These are phyloP conservation scores for Eulemur rubriventer DNA, from an alignment of 2,797 vertebrate species.

Conservation along the genomic window DNA sequence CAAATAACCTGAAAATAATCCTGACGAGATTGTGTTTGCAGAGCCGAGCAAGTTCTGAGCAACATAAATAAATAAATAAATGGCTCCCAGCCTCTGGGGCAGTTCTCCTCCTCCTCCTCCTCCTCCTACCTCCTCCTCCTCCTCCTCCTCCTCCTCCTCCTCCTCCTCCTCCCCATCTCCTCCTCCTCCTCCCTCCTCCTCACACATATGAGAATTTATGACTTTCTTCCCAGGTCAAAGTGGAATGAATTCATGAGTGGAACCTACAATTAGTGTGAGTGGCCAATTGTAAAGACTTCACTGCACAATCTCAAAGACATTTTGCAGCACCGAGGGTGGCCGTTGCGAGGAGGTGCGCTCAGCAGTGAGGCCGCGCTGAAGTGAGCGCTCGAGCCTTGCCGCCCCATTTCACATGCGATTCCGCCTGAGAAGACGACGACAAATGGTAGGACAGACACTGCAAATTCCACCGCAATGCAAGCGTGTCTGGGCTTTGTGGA, in stretches of 20 bases:
- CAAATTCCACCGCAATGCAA: fast-evolving
- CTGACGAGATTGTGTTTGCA: constrained; percentile 67
- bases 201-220: neutral
- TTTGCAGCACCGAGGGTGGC: neutral
- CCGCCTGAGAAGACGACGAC: neutral
- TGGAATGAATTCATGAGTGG: neutral
- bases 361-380: neutral
- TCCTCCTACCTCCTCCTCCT: no score
- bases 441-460: neutral
- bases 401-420: neutral
- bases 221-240: constrained; percentile 55
- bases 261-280: constrained; percentile 43
- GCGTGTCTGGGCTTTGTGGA: neutral
- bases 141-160: no score
- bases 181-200: no score
- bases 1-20: constrained; percentile 80
- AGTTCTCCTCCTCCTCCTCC: no score
- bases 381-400: neutral
- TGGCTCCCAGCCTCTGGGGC: neutral
- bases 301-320: neutral
- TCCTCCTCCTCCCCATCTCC: no score
- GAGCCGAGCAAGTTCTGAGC: neutral
- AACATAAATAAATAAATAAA: constrained; percentile 13
- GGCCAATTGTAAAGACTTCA: constrained; percentile 16
- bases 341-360: neutral